Evolutionary conservation across 2,113 vertebrate species (phyloP).

Genomic region (Sakesphorus luctuosus): DNA sequence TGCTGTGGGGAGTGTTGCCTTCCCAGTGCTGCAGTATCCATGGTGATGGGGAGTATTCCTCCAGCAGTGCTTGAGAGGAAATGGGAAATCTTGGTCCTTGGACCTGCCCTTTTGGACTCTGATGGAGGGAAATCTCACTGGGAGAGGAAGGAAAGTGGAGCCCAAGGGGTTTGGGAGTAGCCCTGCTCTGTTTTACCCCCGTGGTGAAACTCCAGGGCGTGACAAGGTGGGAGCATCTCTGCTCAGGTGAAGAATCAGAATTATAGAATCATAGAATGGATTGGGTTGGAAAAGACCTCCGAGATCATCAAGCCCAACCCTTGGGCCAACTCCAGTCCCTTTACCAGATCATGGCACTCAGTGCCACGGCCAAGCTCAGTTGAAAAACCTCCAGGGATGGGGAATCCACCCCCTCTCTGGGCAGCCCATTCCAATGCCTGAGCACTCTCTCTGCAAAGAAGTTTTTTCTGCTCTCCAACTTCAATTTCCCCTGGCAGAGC

Average conservation of each 20-base stretch:
- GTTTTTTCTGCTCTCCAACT: no score
- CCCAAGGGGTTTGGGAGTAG: background rate
- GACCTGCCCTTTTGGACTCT: background rate
- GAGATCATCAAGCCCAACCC: no score
- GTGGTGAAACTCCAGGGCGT: background rate
- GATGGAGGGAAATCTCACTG: accelerated
- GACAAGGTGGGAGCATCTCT: background rate
- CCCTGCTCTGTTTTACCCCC: background rate
- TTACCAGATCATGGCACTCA: no score
- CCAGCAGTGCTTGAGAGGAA: background rate
- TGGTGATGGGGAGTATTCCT: constrained; percentile 27
- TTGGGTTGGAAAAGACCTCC: no score
- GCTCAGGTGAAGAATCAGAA: background rate
- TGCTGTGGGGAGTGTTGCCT: background rate
- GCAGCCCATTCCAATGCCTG: no score
- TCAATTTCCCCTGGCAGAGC: no score
- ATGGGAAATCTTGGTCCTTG: background rate
- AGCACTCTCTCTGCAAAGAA: no score
- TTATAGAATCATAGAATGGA: no score
- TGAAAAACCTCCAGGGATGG: no score
- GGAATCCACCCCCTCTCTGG: no score
- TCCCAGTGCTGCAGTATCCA: constrained; percentile 25
- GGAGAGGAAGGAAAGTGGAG: background rate
- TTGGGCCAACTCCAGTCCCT: no score
- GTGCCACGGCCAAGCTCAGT: no score